Conservation (phyloP, 2,113 vertebrate genomes). For the Oreochromis niloticus region DNA sequence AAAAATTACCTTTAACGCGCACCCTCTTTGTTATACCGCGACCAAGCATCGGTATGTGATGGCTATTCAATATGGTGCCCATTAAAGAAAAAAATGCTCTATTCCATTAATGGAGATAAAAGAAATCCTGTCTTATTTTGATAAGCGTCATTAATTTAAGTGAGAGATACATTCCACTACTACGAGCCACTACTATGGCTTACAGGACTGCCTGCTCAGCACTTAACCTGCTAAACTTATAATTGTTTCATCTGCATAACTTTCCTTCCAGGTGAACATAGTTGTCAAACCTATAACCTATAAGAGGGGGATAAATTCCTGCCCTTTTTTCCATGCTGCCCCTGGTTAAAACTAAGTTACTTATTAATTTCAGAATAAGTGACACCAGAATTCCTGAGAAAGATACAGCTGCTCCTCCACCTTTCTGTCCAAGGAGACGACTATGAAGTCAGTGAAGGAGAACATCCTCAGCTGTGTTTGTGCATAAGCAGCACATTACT, state of each 20-base stretch:
- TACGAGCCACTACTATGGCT: background rate
- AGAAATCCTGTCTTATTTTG: background rate
- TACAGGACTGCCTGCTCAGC: background rate
- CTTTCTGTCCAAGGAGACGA: background rate
- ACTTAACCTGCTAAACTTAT: background rate
- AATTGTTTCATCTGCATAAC: background rate
- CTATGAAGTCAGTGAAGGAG: slow-evolving; percentile 9
- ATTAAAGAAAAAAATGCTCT: background rate
- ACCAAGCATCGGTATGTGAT: background rate
- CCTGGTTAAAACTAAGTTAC: background rate
- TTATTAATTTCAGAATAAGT: background rate
- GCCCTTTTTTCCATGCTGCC: background rate
- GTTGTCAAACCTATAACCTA: background rate
- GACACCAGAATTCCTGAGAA: background rate
- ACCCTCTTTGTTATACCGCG: background rate
- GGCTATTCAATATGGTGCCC: background rate
- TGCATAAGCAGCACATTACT: slow-evolving; percentile 58
- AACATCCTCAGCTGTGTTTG: slow-evolving; percentile 39
- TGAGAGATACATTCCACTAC: background rate
- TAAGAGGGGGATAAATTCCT: background rate
- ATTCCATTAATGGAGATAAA: background rate
- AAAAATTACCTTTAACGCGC: background rate
- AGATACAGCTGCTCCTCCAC: background rate
- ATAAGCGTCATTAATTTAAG: background rate
- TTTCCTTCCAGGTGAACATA: background rate